Conservation (phyloP, 2,888 invertebrate species). For the Rosalia funebris region DNA sequence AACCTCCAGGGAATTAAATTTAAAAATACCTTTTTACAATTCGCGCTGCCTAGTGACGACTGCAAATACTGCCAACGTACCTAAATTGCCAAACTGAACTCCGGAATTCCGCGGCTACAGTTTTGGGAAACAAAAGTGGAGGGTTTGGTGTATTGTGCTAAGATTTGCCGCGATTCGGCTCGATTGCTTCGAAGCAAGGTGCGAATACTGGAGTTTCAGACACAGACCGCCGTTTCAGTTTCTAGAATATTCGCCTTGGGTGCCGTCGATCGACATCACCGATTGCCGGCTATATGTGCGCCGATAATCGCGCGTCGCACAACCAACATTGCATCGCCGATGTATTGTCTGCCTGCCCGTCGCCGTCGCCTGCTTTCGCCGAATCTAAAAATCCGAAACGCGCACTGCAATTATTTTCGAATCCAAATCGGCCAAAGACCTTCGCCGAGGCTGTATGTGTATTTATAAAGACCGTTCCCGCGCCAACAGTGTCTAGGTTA, state of each 20-base stretch:
- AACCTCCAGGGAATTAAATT: not conserved
- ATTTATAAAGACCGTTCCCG: slow-evolving; percentile 12
- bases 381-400: not conserved
- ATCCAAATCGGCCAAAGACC: not conserved
- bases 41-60: slow-evolving; percentile 8
- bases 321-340: not conserved
- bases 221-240: not conserved
- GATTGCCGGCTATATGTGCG: no score
- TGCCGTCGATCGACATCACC: slow-evolving; percentile 11
- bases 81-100: not conserved
- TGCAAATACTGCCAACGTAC: slow-evolving; percentile 19
- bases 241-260: slow-evolving; percentile 24
- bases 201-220: not conserved
- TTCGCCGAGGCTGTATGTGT: not conserved
- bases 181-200: not conserved
- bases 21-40: slow-evolving; percentile 9
- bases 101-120: not conserved
- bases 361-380: not conserved
- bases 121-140: not conserved
- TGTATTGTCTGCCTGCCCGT: not conserved
- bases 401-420: not conserved
- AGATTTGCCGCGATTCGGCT: not conserved
- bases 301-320: not conserved
- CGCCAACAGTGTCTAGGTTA: slow-evolving; percentile 15
- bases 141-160: no score